Evolutionary conservation across 2,113 vertebrate species (phyloP).

Genomic region (Emydura subglobosa): DNA sequence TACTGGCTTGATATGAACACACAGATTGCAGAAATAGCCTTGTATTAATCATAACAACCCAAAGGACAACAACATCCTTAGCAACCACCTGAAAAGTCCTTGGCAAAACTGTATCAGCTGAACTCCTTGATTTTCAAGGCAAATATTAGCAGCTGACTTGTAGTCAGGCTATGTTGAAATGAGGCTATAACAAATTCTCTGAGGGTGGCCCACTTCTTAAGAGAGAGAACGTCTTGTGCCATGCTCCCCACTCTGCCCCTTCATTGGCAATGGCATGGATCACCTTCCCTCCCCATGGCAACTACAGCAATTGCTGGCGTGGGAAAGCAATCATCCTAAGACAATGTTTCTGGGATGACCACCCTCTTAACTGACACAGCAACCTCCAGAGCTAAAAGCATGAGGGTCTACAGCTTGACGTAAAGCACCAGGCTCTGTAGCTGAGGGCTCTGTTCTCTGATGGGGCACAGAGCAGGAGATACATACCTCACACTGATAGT

Average conservation of each 20-base stretch:
- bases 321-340: neutral
- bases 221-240: neutral
- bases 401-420: neutral
- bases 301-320: neutral
- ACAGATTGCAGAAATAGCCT: neutral
- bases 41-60: neutral
- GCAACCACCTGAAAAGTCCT: neutral
- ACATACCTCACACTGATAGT: neutral
- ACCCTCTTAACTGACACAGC: neutral
- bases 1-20: too few species aligned
- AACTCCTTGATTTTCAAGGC: neutral
- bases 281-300: neutral
- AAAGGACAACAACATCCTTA: neutral
- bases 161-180: neutral
- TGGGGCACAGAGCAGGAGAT: neutral
- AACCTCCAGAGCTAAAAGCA: neutral
- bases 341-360: neutral
- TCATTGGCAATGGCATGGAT: neutral
- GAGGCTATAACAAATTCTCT: neutral
- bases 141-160: neutral
- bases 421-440: accelerated
- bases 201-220: neutral
- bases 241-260: neutral
- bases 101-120: neutral
- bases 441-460: neutral